Evolutionary conservation across 2,888 invertebrate species (phyloP), one percentile per base, ranked within the genome.

Genomic region (Rhynchonema sp.): DNA sequence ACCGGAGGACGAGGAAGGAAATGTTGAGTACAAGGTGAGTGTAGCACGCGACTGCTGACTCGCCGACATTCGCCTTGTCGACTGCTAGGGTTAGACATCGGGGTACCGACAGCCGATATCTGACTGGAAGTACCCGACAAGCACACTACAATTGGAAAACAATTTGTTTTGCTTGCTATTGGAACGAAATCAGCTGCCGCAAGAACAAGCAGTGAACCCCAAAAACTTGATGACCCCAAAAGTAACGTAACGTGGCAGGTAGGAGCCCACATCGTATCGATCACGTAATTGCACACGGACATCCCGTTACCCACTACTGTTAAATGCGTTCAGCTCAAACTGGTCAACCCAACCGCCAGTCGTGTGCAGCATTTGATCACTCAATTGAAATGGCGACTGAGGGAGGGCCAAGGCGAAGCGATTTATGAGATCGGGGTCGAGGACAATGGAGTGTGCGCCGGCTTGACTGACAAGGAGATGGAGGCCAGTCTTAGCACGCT

Each of bases 351-450:
- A 0, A 86, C 90, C 27, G 84, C 85, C 72, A 84, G 85, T 67
- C 80, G 96, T 62, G 85, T 91, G 70, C 90, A 98, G 74, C 96
- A 96, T 76, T 79, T 98, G 30, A 90, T 96, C 26, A 98, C 96
- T 0, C 98, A 98, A 83, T 82, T 98, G 82, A 98, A 98, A 78
- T 98, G 96, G 96, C 81, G 98, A 0, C 80, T 99, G 17, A 82
- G 88, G 0, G 90, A 91, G 75, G 90, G 98, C 30, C 87, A 90
- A 65, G 98, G 96, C 0, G 87, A 90, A 74, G 94, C 94, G 0
- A 88, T 98, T 64, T 98, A 99, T 77, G 91, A 94, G 75, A 86
- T 96, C 57, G 96, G 96, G 13, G 75, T 76, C 23, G 67, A 69
- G 58, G 72, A 72, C 62, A 66, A 68, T 52, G 72, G 72, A 25